Base-by-base conservation (phyloP, 2,113 vertebrate genomes). In the Conger conger region DNA sequence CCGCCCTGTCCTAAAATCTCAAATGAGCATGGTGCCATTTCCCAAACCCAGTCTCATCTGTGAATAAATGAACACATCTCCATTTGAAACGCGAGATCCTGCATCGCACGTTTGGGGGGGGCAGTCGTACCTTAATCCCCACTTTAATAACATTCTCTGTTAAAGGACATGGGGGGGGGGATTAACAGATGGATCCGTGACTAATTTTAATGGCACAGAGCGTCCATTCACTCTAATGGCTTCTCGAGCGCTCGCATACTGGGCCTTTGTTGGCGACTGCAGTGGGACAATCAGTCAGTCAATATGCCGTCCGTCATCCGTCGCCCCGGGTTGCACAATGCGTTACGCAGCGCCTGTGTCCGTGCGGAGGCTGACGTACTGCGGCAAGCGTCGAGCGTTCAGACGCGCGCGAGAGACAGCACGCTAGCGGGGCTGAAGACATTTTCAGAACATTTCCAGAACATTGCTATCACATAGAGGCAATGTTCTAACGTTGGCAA, bases 181-280 rank as follows among this genome's bases (percentile, higher is more conserved):
- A 37, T 8, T 11, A 50, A 5, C 37, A 80, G 79, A 80, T 80
- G 40, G 79, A 23, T 80, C 4, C 9, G 30, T 11, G 36, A 11
- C 79, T 8, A n/a, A 45, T 27, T 40, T 80, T 50, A 45, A 80
- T 45, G 8, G 1, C 33, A 35, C 35, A 38, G 38, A 38, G 78
- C 78, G 23, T 20, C 42, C 78, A 20, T 13, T 79, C 78, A 23
- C 78, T 36, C 30, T 38, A 23, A 37, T 20, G n/a, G 79, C 38
- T 40, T 80, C 38, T 42, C 23, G 79, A 13, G 38, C 30, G 40
- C 79, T 50, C 79, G 30, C 79, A 80, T n/a, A 80, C 79, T 79
- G 36, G 77, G 9, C 6, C 77, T 79, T 79, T 79, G 35, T 37
- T 79, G 11, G 40, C 3, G 20, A 38, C 11, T 8, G 77, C 23